Conservation (phyloP, 1,140 invertebrate genomes). For the Drosophila obscura region DNA sequence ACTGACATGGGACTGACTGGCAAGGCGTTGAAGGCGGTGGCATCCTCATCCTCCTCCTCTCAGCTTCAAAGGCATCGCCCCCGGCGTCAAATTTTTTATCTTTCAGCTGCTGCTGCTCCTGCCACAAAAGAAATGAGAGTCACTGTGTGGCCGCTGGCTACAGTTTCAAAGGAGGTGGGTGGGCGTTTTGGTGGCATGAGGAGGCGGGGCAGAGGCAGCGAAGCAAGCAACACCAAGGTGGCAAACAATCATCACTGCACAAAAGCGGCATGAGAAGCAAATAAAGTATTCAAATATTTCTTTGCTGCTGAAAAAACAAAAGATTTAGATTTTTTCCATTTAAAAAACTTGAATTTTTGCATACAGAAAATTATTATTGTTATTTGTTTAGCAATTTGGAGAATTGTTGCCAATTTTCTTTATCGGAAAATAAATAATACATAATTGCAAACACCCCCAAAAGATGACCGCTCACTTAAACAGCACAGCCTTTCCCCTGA, state of each 20-base stretch:
- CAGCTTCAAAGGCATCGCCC: slow-evolving; percentile 62
- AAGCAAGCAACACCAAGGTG: slow-evolving; percentile 2
- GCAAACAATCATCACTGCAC: slow-evolving; percentile 47
- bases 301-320: background rate
- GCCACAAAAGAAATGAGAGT: slow-evolving; percentile 24
- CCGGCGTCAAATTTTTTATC: slow-evolving; percentile 43
- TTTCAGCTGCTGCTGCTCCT: background rate
- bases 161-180: slow-evolving; percentile 3
- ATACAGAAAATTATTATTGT: background rate
- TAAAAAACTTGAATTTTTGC: background rate
- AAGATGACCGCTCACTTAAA: too few relatives aligned
- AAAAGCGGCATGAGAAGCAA: slow-evolving; percentile 13
- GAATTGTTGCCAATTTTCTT: too few relatives aligned
- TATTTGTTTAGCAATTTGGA: too few relatives aligned
- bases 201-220: slow-evolving; percentile 13
- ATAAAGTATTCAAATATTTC: slow-evolving; percentile 1
- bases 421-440: too few relatives aligned
- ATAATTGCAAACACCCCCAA: too few relatives aligned
- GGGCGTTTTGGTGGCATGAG: background rate
- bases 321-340: background rate
- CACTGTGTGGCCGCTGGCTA: slow-evolving; percentile 42
- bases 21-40: slow-evolving; percentile 62
- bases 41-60: too few relatives aligned
- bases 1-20: slow-evolving; percentile 43
- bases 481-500: too few relatives aligned